Evolutionary conservation across 2,888 invertebrate species (phyloP), one percentile per base, ranked within the genome.

Genomic region (Pycnomerus fuliginosus): DNA sequence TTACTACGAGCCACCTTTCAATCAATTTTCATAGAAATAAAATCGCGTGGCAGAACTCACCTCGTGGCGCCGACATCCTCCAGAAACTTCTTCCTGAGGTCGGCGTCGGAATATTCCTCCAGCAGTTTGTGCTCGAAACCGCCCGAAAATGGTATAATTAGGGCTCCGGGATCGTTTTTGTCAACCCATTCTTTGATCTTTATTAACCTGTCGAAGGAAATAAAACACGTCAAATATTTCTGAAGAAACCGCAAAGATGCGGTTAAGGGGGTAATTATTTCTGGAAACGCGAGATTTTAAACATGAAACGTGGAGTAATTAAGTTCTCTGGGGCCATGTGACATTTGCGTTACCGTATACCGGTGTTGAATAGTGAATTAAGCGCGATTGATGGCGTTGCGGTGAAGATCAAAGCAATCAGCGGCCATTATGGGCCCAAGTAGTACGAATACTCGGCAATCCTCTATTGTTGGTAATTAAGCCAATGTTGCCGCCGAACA

Each of bases 121-220:
- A 85, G 65, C 13, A 97, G 70, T 72, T 89, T 88, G 44, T 81
- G 79, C 73, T 99, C 99, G 61, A 96, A 85, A 8, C 78, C 85
- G 0, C 97, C 98, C 11, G 96, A 97, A 76, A 99, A 98, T 1
- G 98, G 98, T 53, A 99, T 95, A 24, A 98, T 83, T 2, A 84
- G 78, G 0, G 96, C 85, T 1, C 97, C 97, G 0, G 95, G 89
- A 69, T 99, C 99, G 68, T 97, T 85, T 67, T 89, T 89, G 72
- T 99, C 97, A 55, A 99, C 90, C 96, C 96, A 99, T 71, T 96
- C 96, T 72, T 99, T 99, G 64, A 99, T 90, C 76, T 97, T 97
- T 32, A 87, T 79, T 65, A 96, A 77, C 93, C 92, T 92, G 65
- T 23, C 4, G 3, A 10, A 25, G 3, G 25, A 4, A 25, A 10